These are phyloP conservation scores for Cardiocondyla obscurior DNA, from an alignment of 1,140 invertebrate genomes.

Conservation along the genomic window DNA sequence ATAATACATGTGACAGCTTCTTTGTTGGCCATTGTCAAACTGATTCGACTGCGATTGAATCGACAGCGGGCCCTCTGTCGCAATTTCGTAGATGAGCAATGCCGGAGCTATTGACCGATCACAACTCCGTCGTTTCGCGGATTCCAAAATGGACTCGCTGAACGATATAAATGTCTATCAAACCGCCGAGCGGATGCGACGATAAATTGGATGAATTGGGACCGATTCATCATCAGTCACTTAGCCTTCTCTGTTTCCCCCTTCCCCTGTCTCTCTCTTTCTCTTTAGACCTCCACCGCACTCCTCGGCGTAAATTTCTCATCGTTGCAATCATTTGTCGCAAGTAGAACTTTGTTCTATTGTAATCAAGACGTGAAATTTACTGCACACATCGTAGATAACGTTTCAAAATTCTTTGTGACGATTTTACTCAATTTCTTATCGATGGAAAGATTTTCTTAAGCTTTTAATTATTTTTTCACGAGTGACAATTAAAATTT, in stretches of 20 bases:
- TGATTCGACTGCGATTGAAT: slow-evolving; percentile 40
- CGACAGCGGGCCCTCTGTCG: background rate
- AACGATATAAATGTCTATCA: slow-evolving; percentile 46
- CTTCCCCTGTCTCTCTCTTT: background rate
- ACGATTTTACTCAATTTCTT: background rate
- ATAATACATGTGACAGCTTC: slow-evolving; percentile 50
- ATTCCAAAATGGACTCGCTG: slow-evolving; percentile 36
- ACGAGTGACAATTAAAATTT: background rate
- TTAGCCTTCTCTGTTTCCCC: background rate
- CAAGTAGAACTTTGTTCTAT: background rate
- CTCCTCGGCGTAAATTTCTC: background rate
- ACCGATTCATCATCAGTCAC: slow-evolving; percentile 28
- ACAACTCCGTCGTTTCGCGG: slow-evolving; percentile 12
- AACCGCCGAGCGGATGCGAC: slow-evolving; percentile 16
- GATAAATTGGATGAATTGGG: slow-evolving; percentile 45
- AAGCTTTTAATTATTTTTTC: background rate
- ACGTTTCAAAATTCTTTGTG: background rate
- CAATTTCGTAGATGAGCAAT: slow-evolving; percentile 50
- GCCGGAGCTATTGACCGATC: slow-evolving; percentile 21
- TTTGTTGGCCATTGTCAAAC: slow-evolving; percentile 23
- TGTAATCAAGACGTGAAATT: background rate
- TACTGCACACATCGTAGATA: background rate
- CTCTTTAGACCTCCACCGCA: too few relatives aligned
- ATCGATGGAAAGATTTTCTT: background rate
- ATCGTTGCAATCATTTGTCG: slow-evolving; percentile 10